Evolutionary conservation across 2,797 vertebrate species (phyloP), one percentile per base, ranked within the genome.

Genomic region (Notolabrus celidotus): DNA sequence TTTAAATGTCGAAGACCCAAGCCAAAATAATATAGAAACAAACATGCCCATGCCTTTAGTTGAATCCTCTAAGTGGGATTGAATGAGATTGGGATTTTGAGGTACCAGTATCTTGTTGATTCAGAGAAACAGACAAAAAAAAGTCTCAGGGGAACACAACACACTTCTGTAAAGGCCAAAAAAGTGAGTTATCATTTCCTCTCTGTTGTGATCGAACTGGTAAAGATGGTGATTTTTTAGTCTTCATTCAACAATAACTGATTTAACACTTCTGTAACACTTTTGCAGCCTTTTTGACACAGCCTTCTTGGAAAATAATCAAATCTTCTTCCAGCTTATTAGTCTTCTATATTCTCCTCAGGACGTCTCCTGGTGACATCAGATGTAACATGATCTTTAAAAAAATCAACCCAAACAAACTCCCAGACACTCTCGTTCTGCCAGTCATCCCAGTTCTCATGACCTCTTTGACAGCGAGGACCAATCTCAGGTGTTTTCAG

Each of bases 401-500:
- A 63, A n/a, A 63, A 46, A 31, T 64, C 59, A 51, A 31, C 49
- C 34, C 39, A 65, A 71, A 79, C 50, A 59, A 12, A 62, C 63
- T 61, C 67, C 53, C 53, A 43, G 51, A 69, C 76, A 65, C 60
- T n/a, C 20, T 61, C 63, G 55, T 5, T 2, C 56, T 52, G 25
- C 58, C 71, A 61, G 11, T 77, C 75, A 53, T 58, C 29, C 39
- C 50, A 3, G 65, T 84, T 86, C 75, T 79, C 83, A 82, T 62
- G 80, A 88, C 84, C 77, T 71, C 15, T 59, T 39, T 58, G 76
- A 79, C 42, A 19, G 14, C 17, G 2, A 75, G 46, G 23, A 49
- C 53, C 70, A 0, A 16, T 62, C 42, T 73, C 77, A 67, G 79
- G 86, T 82, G 74, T 80, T 87, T 85, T 76, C 10, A 60, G 47